These are phyloP conservation scores for Vandiemenella viatica DNA, from an alignment of 2,888 invertebrate species.

Conservation along the genomic window DNA sequence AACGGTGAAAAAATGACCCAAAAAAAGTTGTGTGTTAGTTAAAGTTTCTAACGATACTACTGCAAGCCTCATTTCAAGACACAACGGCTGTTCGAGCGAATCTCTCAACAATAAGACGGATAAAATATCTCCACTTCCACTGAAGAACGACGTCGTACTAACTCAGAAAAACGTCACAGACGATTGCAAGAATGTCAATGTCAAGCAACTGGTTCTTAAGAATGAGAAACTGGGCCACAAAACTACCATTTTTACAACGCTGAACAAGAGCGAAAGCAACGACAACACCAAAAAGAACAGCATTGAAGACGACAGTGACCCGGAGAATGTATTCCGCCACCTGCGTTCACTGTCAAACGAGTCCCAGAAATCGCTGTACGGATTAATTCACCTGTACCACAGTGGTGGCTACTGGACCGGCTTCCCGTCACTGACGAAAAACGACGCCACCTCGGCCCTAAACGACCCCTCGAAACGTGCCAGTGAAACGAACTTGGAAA, in stretches of 20 bases:
- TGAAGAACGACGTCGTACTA: too few relatives aligned
- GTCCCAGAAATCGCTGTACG: background rate
- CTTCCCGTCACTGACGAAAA: background rate
- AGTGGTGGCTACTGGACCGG: background rate
- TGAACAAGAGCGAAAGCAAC: background rate
- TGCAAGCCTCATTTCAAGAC: too few relatives aligned
- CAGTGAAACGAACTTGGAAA: background rate
- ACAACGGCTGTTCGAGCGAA: too few relatives aligned
- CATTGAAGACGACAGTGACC: background rate
- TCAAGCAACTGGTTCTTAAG: background rate
- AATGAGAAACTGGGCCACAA: background rate
- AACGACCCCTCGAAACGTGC: background rate
- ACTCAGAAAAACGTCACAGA: background rate
- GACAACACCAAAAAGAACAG: background rate
- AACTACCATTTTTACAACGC: background rate
- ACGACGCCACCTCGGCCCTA: background rate
- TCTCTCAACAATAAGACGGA: too few relatives aligned
- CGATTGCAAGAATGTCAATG: background rate
- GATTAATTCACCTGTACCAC: constrained; percentile 1
- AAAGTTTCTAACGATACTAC: too few relatives aligned
- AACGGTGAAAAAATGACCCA: too few relatives aligned
- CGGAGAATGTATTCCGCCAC: background rate
- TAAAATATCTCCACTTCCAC: too few relatives aligned
- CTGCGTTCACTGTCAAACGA: background rate
- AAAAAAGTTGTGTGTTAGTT: too few relatives aligned